Conservation (phyloP, 2,888 invertebrate species). For the Aphidius colemani region DNA sequence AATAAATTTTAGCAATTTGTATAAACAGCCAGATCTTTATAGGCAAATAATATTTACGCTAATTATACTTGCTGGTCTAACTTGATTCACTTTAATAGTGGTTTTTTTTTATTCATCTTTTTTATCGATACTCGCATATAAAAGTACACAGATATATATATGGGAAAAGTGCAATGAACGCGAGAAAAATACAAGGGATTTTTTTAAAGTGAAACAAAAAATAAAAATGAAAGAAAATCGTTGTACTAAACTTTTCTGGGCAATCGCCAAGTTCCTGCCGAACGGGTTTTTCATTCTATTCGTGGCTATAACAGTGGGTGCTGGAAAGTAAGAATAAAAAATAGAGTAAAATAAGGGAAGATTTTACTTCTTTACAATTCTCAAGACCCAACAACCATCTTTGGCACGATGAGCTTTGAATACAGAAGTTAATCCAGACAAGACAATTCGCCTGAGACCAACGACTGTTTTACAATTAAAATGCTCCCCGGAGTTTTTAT, state of each 20-base stretch:
- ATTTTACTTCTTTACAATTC: background rate
- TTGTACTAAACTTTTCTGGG: conserved; percentile 34
- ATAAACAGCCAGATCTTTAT: no score
- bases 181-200: conserved; percentile 27
- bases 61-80: background rate
- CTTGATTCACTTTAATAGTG: no score
- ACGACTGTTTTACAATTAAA: conserved; percentile 43
- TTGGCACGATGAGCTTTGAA: conserved; percentile 32
- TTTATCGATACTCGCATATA: no score
- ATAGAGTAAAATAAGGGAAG: background rate
- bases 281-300: conserved; percentile 28
- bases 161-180: conserved; percentile 17
- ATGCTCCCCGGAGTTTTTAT: conserved; percentile 32
- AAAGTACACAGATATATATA: no score
- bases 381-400: conserved; percentile 10
- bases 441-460: conserved; percentile 32
- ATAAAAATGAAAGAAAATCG: conserved; percentile 15
- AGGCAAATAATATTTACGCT: background rate
- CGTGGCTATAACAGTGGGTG: conserved; percentile 10
- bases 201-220: conserved; percentile 1
- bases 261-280: conserved; percentile 31
- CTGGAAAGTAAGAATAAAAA: background rate
- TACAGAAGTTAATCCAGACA: conserved; percentile 34
- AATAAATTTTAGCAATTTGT: no score
- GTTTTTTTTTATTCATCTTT: no score